Evolutionary conservation across 37 sponge, comb jelly and placozoan genomes (phyloP).

Genomic region (Halichondria panicea): DNA sequence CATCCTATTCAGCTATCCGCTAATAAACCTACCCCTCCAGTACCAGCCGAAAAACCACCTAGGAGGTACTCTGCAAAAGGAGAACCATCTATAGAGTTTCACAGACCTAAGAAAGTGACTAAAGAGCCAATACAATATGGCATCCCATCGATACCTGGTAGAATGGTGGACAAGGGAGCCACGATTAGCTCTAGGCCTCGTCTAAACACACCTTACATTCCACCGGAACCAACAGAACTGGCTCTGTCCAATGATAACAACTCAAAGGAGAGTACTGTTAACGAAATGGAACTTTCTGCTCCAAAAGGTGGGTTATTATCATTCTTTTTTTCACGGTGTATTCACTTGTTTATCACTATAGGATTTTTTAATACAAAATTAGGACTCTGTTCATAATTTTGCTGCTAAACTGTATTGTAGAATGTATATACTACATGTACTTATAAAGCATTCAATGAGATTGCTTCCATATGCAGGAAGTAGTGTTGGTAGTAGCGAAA

Average conservation of each 20-base stretch:
- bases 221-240: neutral
- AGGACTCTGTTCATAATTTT: no score
- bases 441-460: no score
- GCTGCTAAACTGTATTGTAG: no score
- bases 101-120: neutral
- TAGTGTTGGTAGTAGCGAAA: no score
- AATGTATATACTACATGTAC: no score
- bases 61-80: neutral
- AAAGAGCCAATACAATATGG: neutral
- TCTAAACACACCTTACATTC: neutral
- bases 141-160: neutral
- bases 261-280: no score
- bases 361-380: no score
- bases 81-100: neutral
- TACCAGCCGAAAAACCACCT: neutral
- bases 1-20: neutral
- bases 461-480: no score
- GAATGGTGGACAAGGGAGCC: neutral
- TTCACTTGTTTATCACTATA: no score
- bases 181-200: conserved; percentile 5
- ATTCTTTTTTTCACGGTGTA: no score
- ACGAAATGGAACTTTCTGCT: no score
- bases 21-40: neutral
- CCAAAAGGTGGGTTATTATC: no score
- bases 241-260: neutral